A percentile compares a stretch with the other conserved stretches of the same genome.
phyloP scores from a whole-genome alignment of 1,140 invertebrate species.

The Lordiphosa collinella region DNA sequence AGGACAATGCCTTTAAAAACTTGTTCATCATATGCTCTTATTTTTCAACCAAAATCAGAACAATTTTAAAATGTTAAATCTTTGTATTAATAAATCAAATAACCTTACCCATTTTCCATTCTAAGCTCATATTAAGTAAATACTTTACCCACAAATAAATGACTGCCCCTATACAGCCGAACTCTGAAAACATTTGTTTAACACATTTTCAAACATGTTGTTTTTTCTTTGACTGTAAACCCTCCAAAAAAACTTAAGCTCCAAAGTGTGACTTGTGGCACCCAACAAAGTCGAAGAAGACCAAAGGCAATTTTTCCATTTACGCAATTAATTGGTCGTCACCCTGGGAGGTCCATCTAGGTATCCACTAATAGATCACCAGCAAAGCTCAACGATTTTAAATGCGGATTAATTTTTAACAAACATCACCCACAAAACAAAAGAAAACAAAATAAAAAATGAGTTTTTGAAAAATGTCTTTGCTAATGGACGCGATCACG shows the following conservation, averaged over 20 bases:
- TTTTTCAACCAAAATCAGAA: not conserved
- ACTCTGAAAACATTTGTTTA: constrained; percentile 15
- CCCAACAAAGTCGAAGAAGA: constrained; percentile 30
- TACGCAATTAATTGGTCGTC: constrained; percentile 72
- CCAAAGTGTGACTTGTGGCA: constrained; percentile 72
- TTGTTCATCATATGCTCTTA: not conserved
- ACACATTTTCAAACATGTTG: constrained; percentile 24
- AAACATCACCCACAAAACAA: constrained; percentile 62
- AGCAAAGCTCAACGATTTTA: constrained; percentile 40
- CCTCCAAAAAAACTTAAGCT: constrained; percentile 7
- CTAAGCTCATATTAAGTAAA: no score
- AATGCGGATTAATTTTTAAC: constrained; percentile 60
- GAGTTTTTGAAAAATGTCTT: constrained; percentile 54
- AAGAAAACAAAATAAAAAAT: constrained; percentile 11
- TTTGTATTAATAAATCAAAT: no score
- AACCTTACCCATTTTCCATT: no score
- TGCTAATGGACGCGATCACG: constrained; percentile 67
- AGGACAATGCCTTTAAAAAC: no score
- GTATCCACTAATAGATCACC: constrained; percentile 22
- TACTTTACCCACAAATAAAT: constrained; percentile 1
- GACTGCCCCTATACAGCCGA: constrained; percentile 5
- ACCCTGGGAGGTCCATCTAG: constrained; percentile 65
- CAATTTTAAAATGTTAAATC: no score
- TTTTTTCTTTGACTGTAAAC: constrained; percentile 33
- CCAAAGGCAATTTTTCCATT: constrained; percentile 72